These are phyloP conservation scores for Euschistus heros DNA, from an alignment of 1,140 invertebrate genomes.

Conservation along the genomic window DNA sequence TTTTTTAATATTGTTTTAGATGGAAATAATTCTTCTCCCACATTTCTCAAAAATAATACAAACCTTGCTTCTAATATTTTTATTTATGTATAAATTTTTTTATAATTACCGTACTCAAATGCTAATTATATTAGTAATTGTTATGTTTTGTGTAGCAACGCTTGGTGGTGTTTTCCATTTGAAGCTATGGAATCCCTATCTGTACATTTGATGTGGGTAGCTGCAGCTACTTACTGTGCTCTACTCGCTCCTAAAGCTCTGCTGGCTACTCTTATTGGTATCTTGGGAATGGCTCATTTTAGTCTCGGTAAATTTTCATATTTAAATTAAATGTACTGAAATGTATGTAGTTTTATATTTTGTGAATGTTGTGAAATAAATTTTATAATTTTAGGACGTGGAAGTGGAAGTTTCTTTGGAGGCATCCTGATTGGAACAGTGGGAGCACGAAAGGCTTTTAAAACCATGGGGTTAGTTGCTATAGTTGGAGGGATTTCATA, in stretches of 20 bases:
- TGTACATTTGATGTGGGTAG: constrained; percentile 78
- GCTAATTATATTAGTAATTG: neutral
- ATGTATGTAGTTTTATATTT: neutral
- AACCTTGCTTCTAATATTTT: neutral
- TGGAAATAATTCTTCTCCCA: too few relatives aligned
- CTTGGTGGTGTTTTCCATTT: constrained; percentile 76
- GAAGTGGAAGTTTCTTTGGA: constrained; percentile 68
- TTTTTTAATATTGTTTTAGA: too few relatives aligned
- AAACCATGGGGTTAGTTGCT: constrained; percentile 60
- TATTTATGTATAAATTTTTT: neutral
- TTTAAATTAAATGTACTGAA: neutral
- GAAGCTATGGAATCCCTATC: constrained; percentile 76
- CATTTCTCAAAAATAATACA: neutral
- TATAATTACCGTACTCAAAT: neutral
- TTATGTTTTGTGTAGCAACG: constrained; percentile 45
- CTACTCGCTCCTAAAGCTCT: constrained; percentile 66
- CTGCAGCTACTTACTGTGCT: constrained; percentile 73
- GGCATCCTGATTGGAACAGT: constrained; percentile 60
- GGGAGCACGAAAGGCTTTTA: constrained; percentile 60
- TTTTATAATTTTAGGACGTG: constrained; percentile 42
- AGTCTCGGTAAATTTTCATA: constrained; percentile 49
- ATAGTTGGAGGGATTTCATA: constrained; percentile 56
- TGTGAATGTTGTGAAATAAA: neutral
- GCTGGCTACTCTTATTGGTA: constrained; percentile 67
- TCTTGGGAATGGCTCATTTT: constrained; percentile 72